phyloP scores from a whole-genome alignment of 2,888 invertebrate genomes.

The Sylvicola fuscatus region DNA sequence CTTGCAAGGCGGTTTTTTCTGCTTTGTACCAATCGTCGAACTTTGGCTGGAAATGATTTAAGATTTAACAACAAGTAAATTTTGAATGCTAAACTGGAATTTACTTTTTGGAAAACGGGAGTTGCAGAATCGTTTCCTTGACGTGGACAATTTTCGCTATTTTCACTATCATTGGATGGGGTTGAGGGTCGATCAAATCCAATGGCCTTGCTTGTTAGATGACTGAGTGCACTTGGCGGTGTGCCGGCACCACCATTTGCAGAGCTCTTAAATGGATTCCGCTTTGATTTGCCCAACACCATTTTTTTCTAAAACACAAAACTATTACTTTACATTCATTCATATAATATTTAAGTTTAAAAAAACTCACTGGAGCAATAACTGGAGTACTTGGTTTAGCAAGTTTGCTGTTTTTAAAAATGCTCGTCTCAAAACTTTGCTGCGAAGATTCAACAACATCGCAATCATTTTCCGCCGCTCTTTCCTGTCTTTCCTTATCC shows the following conservation, averaged over 20 bases:
- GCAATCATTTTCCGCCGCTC: slow-evolving; percentile 14
- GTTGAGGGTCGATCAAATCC: slow-evolving; percentile 6
- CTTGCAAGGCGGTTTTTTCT: background rate
- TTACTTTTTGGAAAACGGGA: too few relatives aligned
- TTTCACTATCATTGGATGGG: background rate
- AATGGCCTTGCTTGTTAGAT: slow-evolving; percentile 10
- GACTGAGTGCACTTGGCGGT: slow-evolving; percentile 24
- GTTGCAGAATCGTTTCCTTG: background rate
- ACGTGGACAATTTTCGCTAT: slow-evolving; percentile 2
- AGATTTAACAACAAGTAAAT: too few relatives aligned
- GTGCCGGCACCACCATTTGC: slow-evolving; percentile 8
- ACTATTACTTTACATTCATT: background rate
- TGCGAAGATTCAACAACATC: slow-evolving; percentile 13
- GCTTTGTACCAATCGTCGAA: background rate
- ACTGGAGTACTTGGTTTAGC: slow-evolving; percentile 7
- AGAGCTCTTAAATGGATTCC: slow-evolving; percentile 29
- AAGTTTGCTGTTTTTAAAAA: background rate
- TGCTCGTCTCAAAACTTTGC: slow-evolving; percentile 10
- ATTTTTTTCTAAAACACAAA: slow-evolving; percentile 15
- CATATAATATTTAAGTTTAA: background rate
- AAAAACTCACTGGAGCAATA: slow-evolving; percentile 11
- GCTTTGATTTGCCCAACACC: slow-evolving; percentile 17
- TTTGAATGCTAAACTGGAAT: too few relatives aligned
- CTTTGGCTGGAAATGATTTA: too few relatives aligned
- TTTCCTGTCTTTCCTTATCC: slow-evolving; percentile 14